Percentiles rank a stretch among this genome's conserved stretches.
phyloP scores from a whole-genome alignment of 2,797 vertebrate genomes.

The Uromys caudimaculatus region DNA sequence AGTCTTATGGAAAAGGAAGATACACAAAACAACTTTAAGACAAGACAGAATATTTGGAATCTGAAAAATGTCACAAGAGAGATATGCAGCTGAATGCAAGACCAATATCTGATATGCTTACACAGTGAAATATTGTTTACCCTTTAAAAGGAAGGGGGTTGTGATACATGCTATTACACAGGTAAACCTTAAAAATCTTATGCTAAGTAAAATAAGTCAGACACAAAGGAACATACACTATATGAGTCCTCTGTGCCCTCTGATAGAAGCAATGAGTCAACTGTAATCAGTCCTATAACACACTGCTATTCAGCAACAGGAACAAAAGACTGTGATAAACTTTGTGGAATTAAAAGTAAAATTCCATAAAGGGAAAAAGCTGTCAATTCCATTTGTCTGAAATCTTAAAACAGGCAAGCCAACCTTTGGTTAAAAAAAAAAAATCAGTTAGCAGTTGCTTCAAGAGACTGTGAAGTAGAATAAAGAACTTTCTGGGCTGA shows the following conservation, averaged over 20 bases:
- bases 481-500: background rate
- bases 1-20: slow-evolving; percentile 42
- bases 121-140: background rate
- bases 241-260: background rate
- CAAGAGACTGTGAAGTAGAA: background rate
- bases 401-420: slow-evolving; percentile 35
- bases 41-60: slow-evolving; percentile 45
- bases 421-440: slow-evolving; percentile 38
- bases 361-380: background rate
- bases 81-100: background rate
- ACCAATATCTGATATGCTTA: slow-evolving; percentile 23
- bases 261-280: background rate
- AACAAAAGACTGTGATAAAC: background rate
- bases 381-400: slow-evolving; percentile 23
- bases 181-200: slow-evolving; percentile 14
- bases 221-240: background rate
- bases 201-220: slow-evolving; percentile 47
- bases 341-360: slow-evolving; percentile 49
- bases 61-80: background rate
- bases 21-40: background rate
- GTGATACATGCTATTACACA: background rate
- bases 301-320: background rate
- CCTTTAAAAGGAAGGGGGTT: slow-evolving; percentile 3
- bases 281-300: background rate
- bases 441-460: slow-evolving; percentile 22